Evolutionary conservation across 2,888 invertebrate genomes (phyloP).

Genomic region (Phyllotreta cruciferae): DNA sequence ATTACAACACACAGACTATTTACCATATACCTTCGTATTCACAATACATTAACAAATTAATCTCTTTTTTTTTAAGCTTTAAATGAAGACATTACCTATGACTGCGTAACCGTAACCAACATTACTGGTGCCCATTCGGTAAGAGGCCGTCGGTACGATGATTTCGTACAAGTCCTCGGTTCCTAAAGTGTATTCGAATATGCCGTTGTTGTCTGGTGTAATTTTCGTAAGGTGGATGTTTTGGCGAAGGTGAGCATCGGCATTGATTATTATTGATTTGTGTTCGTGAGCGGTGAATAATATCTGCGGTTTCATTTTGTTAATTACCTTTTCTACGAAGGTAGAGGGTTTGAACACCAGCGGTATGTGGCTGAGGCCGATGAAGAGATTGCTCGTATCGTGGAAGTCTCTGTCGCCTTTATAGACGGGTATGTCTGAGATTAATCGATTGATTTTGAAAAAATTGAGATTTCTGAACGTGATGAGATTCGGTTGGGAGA

Average conservation of each 20-base stretch:
- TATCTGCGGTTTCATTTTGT: constrained; percentile 71
- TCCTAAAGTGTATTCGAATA: constrained; percentile 60
- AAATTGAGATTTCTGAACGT: constrained; percentile 70
- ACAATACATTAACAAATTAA: constrained; percentile 14
- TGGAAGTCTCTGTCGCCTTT: constrained; percentile 59
- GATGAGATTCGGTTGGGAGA: constrained; percentile 73
- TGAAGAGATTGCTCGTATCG: constrained; percentile 62
- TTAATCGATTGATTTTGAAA: constrained; percentile 77
- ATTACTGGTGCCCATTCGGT: constrained; percentile 89
- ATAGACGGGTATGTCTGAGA: constrained; percentile 67
- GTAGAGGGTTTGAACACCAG: constrained; percentile 64
- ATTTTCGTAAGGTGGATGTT: constrained; percentile 53
- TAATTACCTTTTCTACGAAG: constrained; percentile 66
- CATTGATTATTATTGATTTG: constrained; percentile 67
- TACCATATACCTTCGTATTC: too few relatives aligned
- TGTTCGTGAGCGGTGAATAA: constrained; percentile 76
- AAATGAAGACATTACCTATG: constrained; percentile 66
- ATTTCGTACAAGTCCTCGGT: constrained; percentile 71
- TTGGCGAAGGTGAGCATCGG: constrained; percentile 52
- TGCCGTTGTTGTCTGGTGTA: constrained; percentile 53
- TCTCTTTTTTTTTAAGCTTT: background rate
- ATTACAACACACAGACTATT: too few relatives aligned
- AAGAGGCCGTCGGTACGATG: constrained; percentile 92
- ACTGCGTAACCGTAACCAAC: constrained; percentile 89
- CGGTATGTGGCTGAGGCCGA: constrained; percentile 80